A percentile compares a stretch with the other conserved stretches of the same genome.
Evolutionary conservation across 2,797 vertebrate species (phyloP).

Genomic region (Petrocephalus schoutedeni): DNA sequence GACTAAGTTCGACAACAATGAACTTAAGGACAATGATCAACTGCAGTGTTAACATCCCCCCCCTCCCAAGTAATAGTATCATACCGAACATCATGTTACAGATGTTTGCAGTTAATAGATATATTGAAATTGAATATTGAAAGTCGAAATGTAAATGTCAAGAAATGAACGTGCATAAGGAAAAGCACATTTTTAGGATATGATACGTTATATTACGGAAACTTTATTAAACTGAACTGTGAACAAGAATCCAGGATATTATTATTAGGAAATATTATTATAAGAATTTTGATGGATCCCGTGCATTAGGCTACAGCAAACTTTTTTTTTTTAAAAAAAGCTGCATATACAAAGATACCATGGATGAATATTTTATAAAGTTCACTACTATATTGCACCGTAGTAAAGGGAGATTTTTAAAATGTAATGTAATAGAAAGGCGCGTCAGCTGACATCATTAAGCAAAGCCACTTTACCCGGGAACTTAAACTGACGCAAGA

Average conservation of each 20-base stretch:
- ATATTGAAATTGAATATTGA: not conserved
- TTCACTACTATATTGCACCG: not conserved
- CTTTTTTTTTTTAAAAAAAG: not conserved
- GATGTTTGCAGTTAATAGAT: not conserved
- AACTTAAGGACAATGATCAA: not conserved
- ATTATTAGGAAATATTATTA: not conserved
- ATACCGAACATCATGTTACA: not conserved
- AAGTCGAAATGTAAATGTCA: not conserved
- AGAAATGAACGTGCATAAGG: not conserved
- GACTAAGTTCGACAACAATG: not conserved
- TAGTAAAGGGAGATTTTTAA: not conserved
- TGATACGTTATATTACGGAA: not conserved
- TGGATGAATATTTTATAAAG: not conserved
- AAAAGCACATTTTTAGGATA: not conserved
- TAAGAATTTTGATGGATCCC: not conserved
- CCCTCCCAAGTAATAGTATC: not conserved
- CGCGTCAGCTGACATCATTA: not conserved
- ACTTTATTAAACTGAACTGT: not conserved
- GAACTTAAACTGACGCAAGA: not conserved
- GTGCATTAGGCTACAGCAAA: not conserved
- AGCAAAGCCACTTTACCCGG: not conserved
- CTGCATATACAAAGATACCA: not conserved
- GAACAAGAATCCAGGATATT: not conserved
- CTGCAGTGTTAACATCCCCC: not conserved
- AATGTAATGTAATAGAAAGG: conserved; percentile 4